These are phyloP conservation scores for Eupithecia vulgata DNA, from an alignment of 2,888 invertebrate genomes.

Conservation along the genomic window DNA sequence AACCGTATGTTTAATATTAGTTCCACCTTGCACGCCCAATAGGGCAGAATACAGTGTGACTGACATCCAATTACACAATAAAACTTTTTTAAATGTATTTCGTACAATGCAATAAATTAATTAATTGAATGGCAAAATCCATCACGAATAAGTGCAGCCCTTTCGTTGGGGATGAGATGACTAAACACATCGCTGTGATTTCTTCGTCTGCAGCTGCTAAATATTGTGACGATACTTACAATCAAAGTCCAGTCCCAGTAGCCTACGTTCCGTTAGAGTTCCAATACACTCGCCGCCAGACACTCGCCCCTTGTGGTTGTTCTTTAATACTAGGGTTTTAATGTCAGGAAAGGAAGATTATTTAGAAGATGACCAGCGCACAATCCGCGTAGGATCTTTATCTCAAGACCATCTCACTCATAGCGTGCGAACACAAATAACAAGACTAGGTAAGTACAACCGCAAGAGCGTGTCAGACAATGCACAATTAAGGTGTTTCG, in stretches of 20 bases:
- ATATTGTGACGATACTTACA: background rate
- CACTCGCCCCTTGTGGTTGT: background rate
- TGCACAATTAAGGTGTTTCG: background rate
- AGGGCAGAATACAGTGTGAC: no score
- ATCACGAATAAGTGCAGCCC: background rate
- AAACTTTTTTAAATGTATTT: no score
- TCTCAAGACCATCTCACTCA: background rate
- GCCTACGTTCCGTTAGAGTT: no score
- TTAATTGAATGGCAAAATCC: no score
- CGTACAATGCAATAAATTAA: no score
- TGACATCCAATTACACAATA: no score
- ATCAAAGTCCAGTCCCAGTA: no score
- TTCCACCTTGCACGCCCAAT: no score
- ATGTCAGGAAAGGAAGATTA: background rate
- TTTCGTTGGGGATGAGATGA: background rate
- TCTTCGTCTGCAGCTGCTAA: background rate
- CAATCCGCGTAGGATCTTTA: background rate
- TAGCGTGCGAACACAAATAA: background rate
- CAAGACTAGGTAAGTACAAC: background rate
- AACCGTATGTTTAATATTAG: background rate
- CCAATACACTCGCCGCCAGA: no score
- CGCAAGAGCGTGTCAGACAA: background rate
- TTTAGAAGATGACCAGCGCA: background rate
- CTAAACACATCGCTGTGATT: background rate
- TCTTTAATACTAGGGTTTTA: background rate